Base-by-base conservation (phyloP, 2,113 vertebrate species). In the Protomyctophum bolini region DNA sequence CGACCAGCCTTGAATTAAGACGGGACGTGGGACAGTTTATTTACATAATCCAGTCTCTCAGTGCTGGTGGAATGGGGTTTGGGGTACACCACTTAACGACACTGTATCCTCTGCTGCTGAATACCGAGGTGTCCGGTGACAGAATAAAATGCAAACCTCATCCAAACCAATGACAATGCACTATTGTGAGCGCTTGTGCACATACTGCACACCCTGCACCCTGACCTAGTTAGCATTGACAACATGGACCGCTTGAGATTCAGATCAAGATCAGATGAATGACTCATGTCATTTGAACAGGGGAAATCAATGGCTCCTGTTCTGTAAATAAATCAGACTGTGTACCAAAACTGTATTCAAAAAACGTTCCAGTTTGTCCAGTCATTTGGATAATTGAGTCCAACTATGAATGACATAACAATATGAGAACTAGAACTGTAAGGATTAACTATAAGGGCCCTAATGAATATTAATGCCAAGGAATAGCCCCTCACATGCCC, bases 191-290 rank as follows among this genome's bases (percentile, higher is more conserved):
- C 33, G 33, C 33, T 41, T 41, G 33, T 41, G 29, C 57, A 58
- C 4, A 11, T 45, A 61, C 54, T 68, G 54, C 29, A 58, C 4
- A 11, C 49, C 64, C 54, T 68, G 54, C 29, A 14, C 63, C 52
- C 48, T 70, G 49, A 72, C 71, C 59, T 67, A 21, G n/a, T 78
- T 10, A 29, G 33, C 58, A 58, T 58, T 60, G 9, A 45, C 47
- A 68, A 48, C 21, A 55, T 72, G 11, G 11, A 15, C 67, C 52
- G 63, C 33, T 63, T 54, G 58, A 51, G 57, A 52, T 61, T 63
- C 56, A 79, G 62, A 82, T 70, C 65, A 50, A 66, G 7, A 8
- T 21, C 33, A 15, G 55, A 29, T 50, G 71, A 77, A 84, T 75
- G 59, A 54, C 15, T 47, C 52, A 29, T 21, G 6, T n/a, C 52